Conservation (phyloP, 2,797 vertebrate species). For the Cyprinodon diabolis region DNA sequence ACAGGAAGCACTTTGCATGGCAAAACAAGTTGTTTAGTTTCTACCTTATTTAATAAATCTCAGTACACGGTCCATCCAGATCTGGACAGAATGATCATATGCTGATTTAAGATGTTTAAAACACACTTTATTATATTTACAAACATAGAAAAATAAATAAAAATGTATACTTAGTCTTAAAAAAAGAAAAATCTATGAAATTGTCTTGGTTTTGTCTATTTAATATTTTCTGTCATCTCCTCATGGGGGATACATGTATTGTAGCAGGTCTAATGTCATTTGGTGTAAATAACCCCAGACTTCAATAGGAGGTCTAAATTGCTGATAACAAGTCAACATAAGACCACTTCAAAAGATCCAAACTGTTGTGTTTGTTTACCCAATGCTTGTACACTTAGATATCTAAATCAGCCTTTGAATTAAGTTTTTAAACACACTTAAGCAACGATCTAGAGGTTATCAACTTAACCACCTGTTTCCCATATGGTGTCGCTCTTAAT, state of each 20-base stretch:
- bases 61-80: background rate
- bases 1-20: too few relatives aligned
- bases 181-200: background rate
- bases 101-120: too few relatives aligned
- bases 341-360: background rate
- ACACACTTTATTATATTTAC: too few relatives aligned
- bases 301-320: background rate
- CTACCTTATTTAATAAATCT: background rate
- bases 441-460: background rate
- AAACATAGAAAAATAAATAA: too few relatives aligned
- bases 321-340: conserved; percentile 1
- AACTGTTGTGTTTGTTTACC: background rate
- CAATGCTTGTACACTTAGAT: background rate
- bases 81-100: too few relatives aligned
- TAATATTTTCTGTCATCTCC: too few relatives aligned
- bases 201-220: background rate
- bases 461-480: background rate
- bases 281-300: background rate
- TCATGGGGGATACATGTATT: background rate
- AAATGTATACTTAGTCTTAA: too few relatives aligned
- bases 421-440: background rate
- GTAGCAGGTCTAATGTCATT: background rate
- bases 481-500: conserved; percentile 31
- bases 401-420: background rate
- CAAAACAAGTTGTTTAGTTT: too few relatives aligned